phyloP scores from a whole-genome alignment of 2,113 vertebrate genomes.

The Recurvirostra avosetta region DNA sequence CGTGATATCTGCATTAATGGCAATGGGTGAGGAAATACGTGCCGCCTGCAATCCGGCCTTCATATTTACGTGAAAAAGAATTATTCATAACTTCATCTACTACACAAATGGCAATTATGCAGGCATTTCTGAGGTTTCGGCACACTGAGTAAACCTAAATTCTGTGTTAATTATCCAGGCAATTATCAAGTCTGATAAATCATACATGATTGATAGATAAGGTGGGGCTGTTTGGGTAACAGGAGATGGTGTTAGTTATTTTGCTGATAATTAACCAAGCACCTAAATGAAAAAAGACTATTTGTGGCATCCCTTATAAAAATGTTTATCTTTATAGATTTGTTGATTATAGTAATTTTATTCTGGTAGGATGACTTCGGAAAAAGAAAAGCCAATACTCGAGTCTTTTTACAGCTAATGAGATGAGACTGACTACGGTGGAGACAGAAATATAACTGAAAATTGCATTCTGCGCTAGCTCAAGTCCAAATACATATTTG shows the following conservation, averaged over 20 bases:
- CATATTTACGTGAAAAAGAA: constrained; percentile 56
- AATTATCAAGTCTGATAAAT: constrained; percentile 74
- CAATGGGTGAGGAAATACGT: constrained; percentile 43
- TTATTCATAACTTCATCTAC: constrained; percentile 68
- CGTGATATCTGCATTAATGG: constrained; percentile 46
- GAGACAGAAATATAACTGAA: constrained; percentile 52
- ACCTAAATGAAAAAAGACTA: constrained; percentile 34
- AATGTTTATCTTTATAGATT: constrained; percentile 62
- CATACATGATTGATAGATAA: constrained; percentile 69
- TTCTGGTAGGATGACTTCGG: not conserved
- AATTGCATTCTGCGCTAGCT: constrained; percentile 24
- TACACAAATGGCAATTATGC: constrained; percentile 64
- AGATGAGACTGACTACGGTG: constrained; percentile 24
- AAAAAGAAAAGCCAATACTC: constrained; percentile 34
- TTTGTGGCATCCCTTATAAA: constrained; percentile 52
- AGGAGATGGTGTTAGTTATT: constrained; percentile 63
- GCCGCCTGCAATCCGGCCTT: constrained; percentile 40
- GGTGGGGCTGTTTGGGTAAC: constrained; percentile 65
- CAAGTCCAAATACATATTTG: constrained; percentile 48
- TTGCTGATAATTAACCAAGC: constrained; percentile 62
- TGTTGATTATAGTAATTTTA: constrained; percentile 63
- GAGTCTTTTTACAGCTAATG: constrained; percentile 5
- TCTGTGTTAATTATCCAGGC: constrained; percentile 68
- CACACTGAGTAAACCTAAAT: constrained; percentile 54
- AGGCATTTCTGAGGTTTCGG: constrained; percentile 57